Evolutionary conservation across 2,797 vertebrate species (phyloP), one percentile per base, ranked within the genome.

Genomic region (Hippocampus kuda): DNA sequence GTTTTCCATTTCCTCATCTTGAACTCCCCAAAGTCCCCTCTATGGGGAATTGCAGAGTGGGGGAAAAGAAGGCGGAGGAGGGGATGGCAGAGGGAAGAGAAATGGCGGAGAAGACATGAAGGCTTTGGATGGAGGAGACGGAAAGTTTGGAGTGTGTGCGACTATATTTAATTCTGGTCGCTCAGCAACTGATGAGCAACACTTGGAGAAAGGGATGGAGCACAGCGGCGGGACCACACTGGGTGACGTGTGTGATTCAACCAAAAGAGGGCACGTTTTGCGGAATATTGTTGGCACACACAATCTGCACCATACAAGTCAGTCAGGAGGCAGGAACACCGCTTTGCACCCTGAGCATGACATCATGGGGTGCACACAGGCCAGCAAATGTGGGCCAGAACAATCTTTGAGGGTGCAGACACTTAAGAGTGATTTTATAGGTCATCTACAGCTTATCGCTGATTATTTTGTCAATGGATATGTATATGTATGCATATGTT

Each of bases 81-180:
- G 68, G 56, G 56, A 64, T 54, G n/a, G 72, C 71, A 68, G 60
- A 76, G 67, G 18, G 41, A 59, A 75, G 63, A 57, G 67, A 68
- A 57, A 24, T 67, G 72, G 74, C 59, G 69, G 68, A 75, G 81
- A 73, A 75, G 70, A 77, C 74, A 71, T 75, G 81, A 75, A 78
- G 81, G 77, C 84, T 66, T 85, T 88, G 88, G 87, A 91, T 85
- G 77, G 80, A 88, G 82, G 84, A 78, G 87, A 90, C 76, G 90
- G 91, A 93, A 92, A 92, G 84, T 91, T 88, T 86, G 79, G 80
- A 87, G 85, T 87, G 88, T 74, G 82, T 68, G 72, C 82, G 81
- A 83, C 89, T 92, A 91, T 93, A 91, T 92, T 93, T 93, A 91
- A 92, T 90, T 84, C 80, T 57, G 69, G 89, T 91, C 85, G 79